These are phyloP conservation scores for Cyaniris semiargus DNA, from an alignment of 2,888 invertebrate species.

Conservation along the genomic window DNA sequence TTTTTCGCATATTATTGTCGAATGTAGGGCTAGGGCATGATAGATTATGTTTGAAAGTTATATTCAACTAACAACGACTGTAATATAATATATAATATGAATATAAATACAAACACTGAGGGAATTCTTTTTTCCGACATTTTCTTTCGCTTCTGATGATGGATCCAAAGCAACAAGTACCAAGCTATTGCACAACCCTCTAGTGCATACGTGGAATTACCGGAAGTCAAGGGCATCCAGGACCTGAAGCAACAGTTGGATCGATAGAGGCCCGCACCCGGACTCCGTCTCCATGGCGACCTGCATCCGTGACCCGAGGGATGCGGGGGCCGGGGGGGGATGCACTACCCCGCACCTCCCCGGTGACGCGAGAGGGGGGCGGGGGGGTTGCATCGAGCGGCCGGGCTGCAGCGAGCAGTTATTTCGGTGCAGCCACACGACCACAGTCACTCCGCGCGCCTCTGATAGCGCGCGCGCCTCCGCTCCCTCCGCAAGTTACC, in stretches of 20 bases:
- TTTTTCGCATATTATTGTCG: no score
- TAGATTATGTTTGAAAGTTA: no score
- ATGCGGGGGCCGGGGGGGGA: slow-evolving; percentile 43
- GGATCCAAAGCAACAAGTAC: neutral
- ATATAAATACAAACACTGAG: neutral
- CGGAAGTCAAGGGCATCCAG: slow-evolving; percentile 46
- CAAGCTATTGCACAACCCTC: neutral
- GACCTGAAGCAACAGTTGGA: slow-evolving; percentile 71
- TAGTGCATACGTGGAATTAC: slow-evolving; percentile 6
- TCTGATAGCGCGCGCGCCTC: slow-evolving; percentile 64
- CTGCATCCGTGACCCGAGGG: slow-evolving; percentile 74
- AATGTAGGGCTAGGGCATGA: no score
- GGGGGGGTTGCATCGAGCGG: slow-evolving; percentile 67
- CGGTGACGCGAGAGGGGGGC: slow-evolving; percentile 12
- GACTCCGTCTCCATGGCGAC: slow-evolving; percentile 58
- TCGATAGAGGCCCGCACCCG: slow-evolving; percentile 63
- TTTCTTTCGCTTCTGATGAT: neutral
- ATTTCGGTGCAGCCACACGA: slow-evolving; percentile 74
- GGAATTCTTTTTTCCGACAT: neutral
- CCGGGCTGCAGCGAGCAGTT: slow-evolving; percentile 77
- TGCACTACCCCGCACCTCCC: no score
- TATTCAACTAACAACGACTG: neutral
- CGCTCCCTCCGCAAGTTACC: slow-evolving; percentile 51
- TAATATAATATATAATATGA: no score
- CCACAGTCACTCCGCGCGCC: slow-evolving; percentile 70